Evolutionary conservation across 2,888 invertebrate species (phyloP), one percentile per base, ranked within the genome.

Genomic region (Chaetoderma sp.): DNA sequence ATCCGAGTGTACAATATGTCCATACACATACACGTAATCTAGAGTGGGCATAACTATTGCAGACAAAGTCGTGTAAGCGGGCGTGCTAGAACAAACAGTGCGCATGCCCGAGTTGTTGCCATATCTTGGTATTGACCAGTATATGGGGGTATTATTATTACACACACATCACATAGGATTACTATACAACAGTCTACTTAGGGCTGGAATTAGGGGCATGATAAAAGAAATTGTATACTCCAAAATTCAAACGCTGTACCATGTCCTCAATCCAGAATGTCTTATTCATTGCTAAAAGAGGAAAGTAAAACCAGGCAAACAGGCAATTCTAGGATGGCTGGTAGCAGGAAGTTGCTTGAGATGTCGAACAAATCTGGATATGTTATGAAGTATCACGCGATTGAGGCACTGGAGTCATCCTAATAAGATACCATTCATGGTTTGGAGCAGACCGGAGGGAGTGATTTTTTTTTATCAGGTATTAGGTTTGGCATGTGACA

Each of bases 401-500:
- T 42, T 10, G 60, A 65, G 39, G 65, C 62, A 42, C 25, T 62
- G 18, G 61, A 62, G 44, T 63, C 60, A 32, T 39, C 44, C 13
- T 30, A 45, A 47, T 47, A 23, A 30, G 33, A 28, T 16, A 39
- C 47, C 23, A 42, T 59, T 25, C 58, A 49, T 18, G 42, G 23
- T 49, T 32, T 36, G 36, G 13, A 47, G 33, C 16, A 27, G 13
- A 10, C 58, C 63, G 33, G 59, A 59, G n/a, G 63, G 42, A 13
- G 32, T 49, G 25, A 21, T 47, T 28, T n/a, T n/a, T n/a, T n/a
- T 4, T 27, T n/a, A 27, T 21, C 6, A 8, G 18, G 13, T 39
- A 6, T 42, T 57, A 44, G 57, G 57, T 25, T 13, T 63, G 28
- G 65, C 65, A n/a, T 65, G 62, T 54, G 65, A 65, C 50, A 65